These are phyloP conservation scores for Aphidius gifuensis DNA, from an alignment of 1,140 invertebrate genomes.

Conservation along the genomic window DNA sequence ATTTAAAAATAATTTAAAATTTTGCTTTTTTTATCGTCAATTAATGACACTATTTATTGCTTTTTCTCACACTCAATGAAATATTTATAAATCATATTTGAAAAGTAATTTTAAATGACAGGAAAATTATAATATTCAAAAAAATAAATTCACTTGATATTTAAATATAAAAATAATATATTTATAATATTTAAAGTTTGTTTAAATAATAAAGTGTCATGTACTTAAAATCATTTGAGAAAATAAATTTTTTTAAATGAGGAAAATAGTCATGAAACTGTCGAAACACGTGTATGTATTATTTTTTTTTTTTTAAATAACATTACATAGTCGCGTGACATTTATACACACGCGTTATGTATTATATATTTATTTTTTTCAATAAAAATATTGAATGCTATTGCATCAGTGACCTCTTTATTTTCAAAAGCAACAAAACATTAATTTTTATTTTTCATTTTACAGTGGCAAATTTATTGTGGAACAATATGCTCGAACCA, in stretches of 20 bases:
- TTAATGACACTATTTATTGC: no score
- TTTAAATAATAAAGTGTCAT: no score
- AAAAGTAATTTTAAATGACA: no score
- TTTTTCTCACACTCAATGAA: no score
- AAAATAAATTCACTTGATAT: no score
- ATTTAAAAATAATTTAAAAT: no score
- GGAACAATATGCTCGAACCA: conserved; percentile 72
- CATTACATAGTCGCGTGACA: conserved; percentile 12
- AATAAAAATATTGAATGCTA: conserved; percentile 14
- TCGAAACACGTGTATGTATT: background rate
- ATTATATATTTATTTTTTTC: background rate
- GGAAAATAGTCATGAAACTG: background rate
- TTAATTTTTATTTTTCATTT: conserved; percentile 24
- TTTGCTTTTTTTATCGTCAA: no score
- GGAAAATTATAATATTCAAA: no score
- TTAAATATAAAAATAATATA: no score
- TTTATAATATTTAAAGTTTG: no score
- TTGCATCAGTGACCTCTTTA: background rate
- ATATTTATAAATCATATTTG: no score
- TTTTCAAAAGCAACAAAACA: background rate
- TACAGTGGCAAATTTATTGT: conserved; percentile 67
- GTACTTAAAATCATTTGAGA: background rate
- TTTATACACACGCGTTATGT: background rate
- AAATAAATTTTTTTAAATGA: background rate
- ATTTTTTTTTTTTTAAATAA: conserved; percentile 5